Percentiles rank a stretch among this genome's conserved stretches.
These are phyloP conservation scores for Bombyx mandarina DNA, from an alignment of 1,140 invertebrate species.

Conservation along the genomic window DNA sequence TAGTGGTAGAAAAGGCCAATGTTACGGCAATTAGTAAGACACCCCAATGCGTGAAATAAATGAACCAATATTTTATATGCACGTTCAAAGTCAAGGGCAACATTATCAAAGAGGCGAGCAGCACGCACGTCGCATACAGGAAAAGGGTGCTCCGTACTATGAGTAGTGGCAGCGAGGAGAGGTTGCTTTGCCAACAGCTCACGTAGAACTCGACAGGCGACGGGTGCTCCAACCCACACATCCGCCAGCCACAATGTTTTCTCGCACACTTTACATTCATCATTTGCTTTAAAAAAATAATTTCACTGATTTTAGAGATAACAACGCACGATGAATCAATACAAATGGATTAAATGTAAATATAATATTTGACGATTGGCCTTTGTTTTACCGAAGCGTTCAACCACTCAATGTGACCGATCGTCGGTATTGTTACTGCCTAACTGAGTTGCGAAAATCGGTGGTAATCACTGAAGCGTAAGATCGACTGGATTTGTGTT, in stretches of 20 bases:
- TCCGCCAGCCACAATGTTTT: conserved; percentile 23
- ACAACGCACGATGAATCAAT: conserved; percentile 7
- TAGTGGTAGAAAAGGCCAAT: conserved; percentile 57
- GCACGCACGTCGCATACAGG: conserved; percentile 22
- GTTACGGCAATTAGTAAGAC: conserved; percentile 58
- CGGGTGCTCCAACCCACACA: conserved; percentile 23
- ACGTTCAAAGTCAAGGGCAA: conserved; percentile 20
- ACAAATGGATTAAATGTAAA: too few relatives aligned
- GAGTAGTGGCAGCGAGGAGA: conserved; percentile 24
- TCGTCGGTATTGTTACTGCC: conserved; percentile 13
- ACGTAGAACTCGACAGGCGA: conserved; percentile 30
- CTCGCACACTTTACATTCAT: conserved; percentile 14
- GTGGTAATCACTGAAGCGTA: conserved; percentile 23
- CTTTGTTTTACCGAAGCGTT: conserved; percentile 10
- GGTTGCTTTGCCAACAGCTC: conserved; percentile 32
- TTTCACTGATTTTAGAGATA: too few relatives aligned
- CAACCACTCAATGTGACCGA: conserved; percentile 10
- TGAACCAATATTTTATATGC: conserved; percentile 67
- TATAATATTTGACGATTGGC: background rate
- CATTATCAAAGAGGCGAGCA: conserved; percentile 16
- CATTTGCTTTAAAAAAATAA: conserved; percentile 8
- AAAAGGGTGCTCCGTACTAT: conserved; percentile 22
- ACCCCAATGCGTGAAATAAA: conserved; percentile 79
- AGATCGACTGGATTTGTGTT: conserved; percentile 12
- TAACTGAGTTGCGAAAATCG: conserved; percentile 23